Percentiles rank a stretch among this genome's conserved stretches.
Evolutionary conservation across 2,797 vertebrate genomes (phyloP).

Genomic region (Nannoperca australis): DNA sequence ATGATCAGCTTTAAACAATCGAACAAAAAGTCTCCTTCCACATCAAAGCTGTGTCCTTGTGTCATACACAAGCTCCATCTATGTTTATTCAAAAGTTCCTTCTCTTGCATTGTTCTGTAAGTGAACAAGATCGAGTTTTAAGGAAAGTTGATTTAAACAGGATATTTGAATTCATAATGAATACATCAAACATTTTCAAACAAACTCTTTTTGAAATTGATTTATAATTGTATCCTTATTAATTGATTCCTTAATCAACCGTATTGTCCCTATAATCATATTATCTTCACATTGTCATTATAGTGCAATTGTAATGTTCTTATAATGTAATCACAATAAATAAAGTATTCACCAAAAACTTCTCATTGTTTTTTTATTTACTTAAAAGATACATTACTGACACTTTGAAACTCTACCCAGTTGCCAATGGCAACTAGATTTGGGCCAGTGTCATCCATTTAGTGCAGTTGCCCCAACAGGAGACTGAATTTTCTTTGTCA

Average conservation of each 20-base stretch:
- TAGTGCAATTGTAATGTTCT: background rate
- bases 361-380: background rate
- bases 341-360: too few species aligned
- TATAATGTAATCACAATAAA: background rate
- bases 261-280: background rate
- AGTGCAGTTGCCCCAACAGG: background rate
- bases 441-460: constrained; percentile 22
- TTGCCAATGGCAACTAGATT: constrained; percentile 40
- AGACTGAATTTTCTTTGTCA: constrained; percentile 2
- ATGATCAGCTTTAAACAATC: too few species aligned
- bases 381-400: background rate
- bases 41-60: too few species aligned
- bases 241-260: background rate
- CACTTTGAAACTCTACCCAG: background rate
- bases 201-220: too few species aligned
- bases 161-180: background rate
- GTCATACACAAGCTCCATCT: too few species aligned
- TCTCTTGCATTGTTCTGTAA: too few species aligned
- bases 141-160: background rate
- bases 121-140: background rate
- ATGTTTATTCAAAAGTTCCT: too few species aligned
- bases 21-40: too few species aligned
- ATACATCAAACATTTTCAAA: background rate
- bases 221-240: background rate
- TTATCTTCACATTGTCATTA: background rate